Conservation (phyloP, 2,113 vertebrate genomes). For the Pomatorhinus ruficollis region DNA sequence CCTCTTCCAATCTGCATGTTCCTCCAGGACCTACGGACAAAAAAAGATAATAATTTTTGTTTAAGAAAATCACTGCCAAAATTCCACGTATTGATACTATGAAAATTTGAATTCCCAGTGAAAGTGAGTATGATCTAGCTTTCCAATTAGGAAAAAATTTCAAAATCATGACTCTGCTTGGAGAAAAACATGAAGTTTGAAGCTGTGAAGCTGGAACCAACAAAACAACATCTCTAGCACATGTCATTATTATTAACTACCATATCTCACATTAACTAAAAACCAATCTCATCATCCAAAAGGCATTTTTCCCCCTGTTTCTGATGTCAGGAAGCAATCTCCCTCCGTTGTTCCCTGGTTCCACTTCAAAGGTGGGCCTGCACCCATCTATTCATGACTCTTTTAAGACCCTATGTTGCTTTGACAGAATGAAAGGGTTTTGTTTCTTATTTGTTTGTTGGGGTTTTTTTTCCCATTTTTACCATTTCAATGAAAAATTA, state of each 20-base stretch:
- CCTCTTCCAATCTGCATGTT: not conserved
- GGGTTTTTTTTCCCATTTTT: not conserved
- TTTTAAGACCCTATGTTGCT: not conserved
- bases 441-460: not conserved
- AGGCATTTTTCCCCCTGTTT: not conserved
- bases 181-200: not conserved
- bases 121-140: not conserved
- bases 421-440: not conserved
- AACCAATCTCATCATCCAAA: not conserved
- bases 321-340: not conserved
- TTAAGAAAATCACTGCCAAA: not conserved
- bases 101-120: not conserved
- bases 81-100: rapidly evolving
- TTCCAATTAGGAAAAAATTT: not conserved
- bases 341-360: not conserved
- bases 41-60: not conserved
- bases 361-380: not conserved
- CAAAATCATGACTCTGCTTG: not conserved
- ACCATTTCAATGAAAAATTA: not conserved
- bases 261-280: not conserved
- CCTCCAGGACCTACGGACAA: not conserved
- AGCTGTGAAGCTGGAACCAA: not conserved
- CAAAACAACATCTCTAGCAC: not conserved
- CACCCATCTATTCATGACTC: not conserved
- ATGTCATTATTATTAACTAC: not conserved